phyloP scores from a whole-genome alignment of 1,140 invertebrate species.

The Drosophila pruinosa region DNA sequence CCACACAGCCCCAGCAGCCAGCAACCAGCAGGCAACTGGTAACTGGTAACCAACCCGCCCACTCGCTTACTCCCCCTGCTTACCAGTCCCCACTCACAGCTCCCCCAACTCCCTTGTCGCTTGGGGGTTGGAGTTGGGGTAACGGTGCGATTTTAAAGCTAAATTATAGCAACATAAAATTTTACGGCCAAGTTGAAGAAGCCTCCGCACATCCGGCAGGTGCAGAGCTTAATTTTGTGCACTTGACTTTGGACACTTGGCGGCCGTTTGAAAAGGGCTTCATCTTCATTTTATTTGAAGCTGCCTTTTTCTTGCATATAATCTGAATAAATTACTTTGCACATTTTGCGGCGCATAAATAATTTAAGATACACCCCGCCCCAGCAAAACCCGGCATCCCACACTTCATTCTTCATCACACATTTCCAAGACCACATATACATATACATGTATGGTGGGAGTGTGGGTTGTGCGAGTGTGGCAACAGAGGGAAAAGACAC shows the following conservation, averaged over 20 bases:
- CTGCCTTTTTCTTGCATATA: conserved; percentile 69
- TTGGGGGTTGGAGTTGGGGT: not conserved
- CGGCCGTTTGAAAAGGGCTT: conserved; percentile 64
- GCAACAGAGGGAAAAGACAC: not conserved
- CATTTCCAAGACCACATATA: conserved; percentile 12
- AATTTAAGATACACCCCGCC: conserved; percentile 50
- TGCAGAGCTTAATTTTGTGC: conserved; percentile 75
- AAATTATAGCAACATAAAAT: conserved; percentile 75
- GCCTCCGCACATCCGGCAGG: conserved; percentile 45
- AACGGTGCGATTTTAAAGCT: conserved; percentile 69
- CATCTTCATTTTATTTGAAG: conserved; percentile 67
- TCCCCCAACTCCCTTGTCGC: not conserved
- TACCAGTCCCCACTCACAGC: conserved; percentile 1
- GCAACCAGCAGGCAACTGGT: not conserved
- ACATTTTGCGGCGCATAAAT: conserved; percentile 79
- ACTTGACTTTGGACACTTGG: conserved; percentile 76
- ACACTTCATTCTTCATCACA: conserved; percentile 14
- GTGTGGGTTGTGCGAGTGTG: not conserved
- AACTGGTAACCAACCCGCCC: not conserved
- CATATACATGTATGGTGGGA: not conserved
- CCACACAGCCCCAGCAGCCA: not conserved
- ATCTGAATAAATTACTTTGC: conserved; percentile 79
- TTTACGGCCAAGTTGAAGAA: conserved; percentile 60
- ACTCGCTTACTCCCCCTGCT: too few species aligned
- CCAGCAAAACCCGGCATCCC: not conserved